These are phyloP conservation scores for Sepiola atlantica DNA, from an alignment of 2,888 invertebrate genomes.

Conservation along the genomic window DNA sequence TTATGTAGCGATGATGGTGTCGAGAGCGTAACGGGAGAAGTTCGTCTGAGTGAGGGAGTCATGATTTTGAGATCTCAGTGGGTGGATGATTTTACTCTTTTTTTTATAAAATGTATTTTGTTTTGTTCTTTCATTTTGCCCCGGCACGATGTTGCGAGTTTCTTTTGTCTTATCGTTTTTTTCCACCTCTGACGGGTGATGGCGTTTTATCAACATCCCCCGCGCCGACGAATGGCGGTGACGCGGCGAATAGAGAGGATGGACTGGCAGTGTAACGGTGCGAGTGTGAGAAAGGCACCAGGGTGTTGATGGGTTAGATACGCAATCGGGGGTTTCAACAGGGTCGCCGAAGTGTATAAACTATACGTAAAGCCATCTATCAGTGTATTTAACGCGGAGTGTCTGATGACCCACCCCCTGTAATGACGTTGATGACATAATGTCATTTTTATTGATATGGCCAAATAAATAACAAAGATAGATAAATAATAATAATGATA, in stretches of 20 bases:
- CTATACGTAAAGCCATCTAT: no score
- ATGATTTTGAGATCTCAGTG: neutral
- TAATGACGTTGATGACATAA: neutral
- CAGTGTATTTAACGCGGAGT: neutral
- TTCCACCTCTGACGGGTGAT: neutral
- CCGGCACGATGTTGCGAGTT: neutral
- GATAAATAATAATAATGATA: neutral
- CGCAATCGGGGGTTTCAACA: neutral
- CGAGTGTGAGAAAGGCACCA: neutral
- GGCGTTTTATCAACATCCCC: constrained; percentile 10
- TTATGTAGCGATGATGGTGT: neutral
- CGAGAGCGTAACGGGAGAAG: neutral
- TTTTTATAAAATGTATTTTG: no score
- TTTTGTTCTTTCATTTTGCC: neutral
- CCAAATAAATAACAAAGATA: neutral
- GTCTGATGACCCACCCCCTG: neutral
- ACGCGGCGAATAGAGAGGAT: neutral
- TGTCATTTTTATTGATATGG: neutral
- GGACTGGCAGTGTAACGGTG: neutral
- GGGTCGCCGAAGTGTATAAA: neutral
- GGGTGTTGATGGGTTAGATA: neutral
- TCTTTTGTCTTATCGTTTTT: neutral
- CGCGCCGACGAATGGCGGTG: neutral
- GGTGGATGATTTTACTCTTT: neutral
- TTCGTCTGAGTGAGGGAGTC: no score